Evolutionary conservation across 2,888 invertebrate genomes (phyloP), one percentile per base, ranked within the genome.

Genomic region (Tubulanus polymorphus): DNA sequence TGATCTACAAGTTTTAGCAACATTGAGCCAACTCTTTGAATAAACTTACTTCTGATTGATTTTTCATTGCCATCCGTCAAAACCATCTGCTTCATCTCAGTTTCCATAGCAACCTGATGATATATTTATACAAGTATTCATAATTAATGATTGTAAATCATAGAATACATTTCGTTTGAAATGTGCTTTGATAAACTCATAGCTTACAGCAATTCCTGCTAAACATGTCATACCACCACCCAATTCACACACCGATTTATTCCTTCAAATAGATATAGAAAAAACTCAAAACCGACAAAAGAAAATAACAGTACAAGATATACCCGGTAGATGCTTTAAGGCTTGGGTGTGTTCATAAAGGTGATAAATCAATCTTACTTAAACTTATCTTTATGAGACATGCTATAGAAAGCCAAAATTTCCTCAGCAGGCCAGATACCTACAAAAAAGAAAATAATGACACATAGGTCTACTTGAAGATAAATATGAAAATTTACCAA

Each of bases 151-250:
- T n/a, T n/a, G n/a, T n/a, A 23, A 37, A 29, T 27, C 10, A 32
- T 35, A 41, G 29, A 15, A 3, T 37, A 20, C 25, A 56, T 30
- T 37, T 6, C 12, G 25, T 18, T 8, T 23, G 1, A 35, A 47
- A 15, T 25, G n/a, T 28, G n/a, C 32, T 2, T 45, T 18, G 8
- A 52, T 18, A 49, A 23, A 35, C 2, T n/a, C 20, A 56, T 2
- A 27, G 63, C 68, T 67, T 60, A 71, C 76, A 50, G 88, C 84
- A 15, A 91, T 79, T 1, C 90, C 90, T 6, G 89, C 89, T 29
- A 91, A 80, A 65, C 89, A 89, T 23, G 90, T 89, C 88, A 91
- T 90, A 2, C 91, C 91, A 20, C 90, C 90, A 2, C 91, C 91
- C 45, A 91, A 80, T 75, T 91, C 91, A 67, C 89, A 81, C 27